A percentile compares a stretch with the other conserved stretches of the same genome.
Conservation (phyloP, 2,888 invertebrate genomes). For the Mythimna albipuncta region DNA sequence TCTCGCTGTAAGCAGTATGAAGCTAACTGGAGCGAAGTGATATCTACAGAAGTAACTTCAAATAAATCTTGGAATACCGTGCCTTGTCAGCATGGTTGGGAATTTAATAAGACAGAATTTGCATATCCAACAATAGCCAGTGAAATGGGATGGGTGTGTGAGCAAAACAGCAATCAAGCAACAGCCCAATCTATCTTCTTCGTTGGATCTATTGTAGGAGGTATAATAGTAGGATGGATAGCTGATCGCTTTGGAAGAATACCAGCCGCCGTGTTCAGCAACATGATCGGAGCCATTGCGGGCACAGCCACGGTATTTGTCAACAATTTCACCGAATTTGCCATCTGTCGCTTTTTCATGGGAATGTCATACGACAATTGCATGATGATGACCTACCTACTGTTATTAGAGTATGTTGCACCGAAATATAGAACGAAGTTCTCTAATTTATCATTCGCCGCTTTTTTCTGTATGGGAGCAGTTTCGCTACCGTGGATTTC, state of each 20-base stretch:
- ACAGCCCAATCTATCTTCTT: slow-evolving; percentile 81
- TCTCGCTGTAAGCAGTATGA: slow-evolving; percentile 76
- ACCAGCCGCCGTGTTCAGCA: slow-evolving; percentile 76
- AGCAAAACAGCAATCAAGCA: slow-evolving; percentile 79
- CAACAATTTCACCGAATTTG: slow-evolving; percentile 72
- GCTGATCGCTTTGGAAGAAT: slow-evolving; percentile 80
- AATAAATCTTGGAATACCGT: slow-evolving; percentile 71
- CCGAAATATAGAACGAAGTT: slow-evolving; percentile 80
- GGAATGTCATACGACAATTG: slow-evolving; percentile 83
- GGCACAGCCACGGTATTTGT: slow-evolving; percentile 76
- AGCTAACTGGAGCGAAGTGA: slow-evolving; percentile 78
- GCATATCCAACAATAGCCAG: slow-evolving; percentile 81
- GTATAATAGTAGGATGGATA: slow-evolving; percentile 78
- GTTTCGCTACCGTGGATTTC: slow-evolving; percentile 80
- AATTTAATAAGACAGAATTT: slow-evolving; percentile 81
- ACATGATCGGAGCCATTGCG: slow-evolving; percentile 75
- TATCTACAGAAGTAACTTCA: slow-evolving; percentile 63
- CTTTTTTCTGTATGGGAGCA: slow-evolving; percentile 74
- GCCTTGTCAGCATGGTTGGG: slow-evolving; percentile 80
- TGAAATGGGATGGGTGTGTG: slow-evolving; percentile 83
- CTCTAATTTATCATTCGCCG: slow-evolving; percentile 78
- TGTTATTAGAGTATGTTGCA: slow-evolving; percentile 79
- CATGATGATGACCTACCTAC: slow-evolving; percentile 81
- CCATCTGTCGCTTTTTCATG: slow-evolving; percentile 78
- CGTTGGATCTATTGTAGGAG: slow-evolving; percentile 80